A percentile compares a stretch with the other conserved stretches of the same genome.
Conservation (phyloP, 2,113 vertebrate genomes). For the Tautogolabrus adspersus region DNA sequence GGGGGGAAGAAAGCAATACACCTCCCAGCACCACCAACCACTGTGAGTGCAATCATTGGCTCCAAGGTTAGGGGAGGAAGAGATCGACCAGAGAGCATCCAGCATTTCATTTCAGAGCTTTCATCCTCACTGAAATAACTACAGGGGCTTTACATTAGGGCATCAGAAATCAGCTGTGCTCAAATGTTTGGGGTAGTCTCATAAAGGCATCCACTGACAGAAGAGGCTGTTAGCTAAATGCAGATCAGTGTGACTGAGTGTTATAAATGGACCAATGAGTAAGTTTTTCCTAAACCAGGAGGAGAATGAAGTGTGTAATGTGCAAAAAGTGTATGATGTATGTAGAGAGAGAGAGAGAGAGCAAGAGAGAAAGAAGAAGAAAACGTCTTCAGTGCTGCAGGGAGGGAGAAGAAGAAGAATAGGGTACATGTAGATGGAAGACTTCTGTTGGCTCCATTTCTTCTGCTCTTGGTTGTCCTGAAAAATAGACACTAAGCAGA, state of each 20-base stretch:
- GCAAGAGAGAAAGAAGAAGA: constrained; percentile 14
- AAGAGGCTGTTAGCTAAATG: no score
- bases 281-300: constrained; percentile 5
- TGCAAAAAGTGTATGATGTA: constrained; percentile 31
- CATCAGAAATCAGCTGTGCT: constrained; percentile 1
- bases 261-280: constrained; percentile 24
- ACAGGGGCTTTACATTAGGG: constrained; percentile 7
- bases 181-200: neutral
- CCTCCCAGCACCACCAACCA: constrained; percentile 45
- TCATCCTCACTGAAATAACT: constrained; percentile 48
- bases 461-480: constrained; percentile 69
- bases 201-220: constrained; percentile 3
- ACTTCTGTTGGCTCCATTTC: constrained; percentile 52
- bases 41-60: constrained; percentile 69
- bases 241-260: constrained; percentile 6
- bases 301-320: constrained; percentile 36
- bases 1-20: constrained; percentile 47
- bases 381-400: constrained; percentile 42
- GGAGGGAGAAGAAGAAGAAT: constrained; percentile 26
- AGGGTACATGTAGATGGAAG: constrained; percentile 21
- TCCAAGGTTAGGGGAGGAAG: constrained; percentile 55
- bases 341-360: neutral
- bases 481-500: constrained; percentile 66
- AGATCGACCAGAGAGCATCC: constrained; percentile 29
- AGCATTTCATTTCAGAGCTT: constrained; percentile 45